phyloP scores from a whole-genome alignment of 2,797 vertebrate species.

The Pelodytes ibericus region DNA sequence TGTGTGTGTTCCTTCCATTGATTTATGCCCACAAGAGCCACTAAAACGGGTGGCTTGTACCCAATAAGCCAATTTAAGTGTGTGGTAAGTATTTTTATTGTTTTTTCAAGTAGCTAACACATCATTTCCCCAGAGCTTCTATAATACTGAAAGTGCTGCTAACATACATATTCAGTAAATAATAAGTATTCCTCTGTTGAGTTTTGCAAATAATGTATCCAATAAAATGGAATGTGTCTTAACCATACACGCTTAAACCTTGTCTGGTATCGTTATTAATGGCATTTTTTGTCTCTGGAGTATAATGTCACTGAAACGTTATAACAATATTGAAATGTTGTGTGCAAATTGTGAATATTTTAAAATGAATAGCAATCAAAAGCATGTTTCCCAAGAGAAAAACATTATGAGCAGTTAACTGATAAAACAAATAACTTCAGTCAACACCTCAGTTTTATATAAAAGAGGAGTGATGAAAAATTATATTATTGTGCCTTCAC shows the following conservation, averaged over 20 bases:
- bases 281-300: constrained; percentile 19
- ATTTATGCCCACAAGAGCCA: neutral
- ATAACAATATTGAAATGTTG: constrained; percentile 3
- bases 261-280: constrained; percentile 41
- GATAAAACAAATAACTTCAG: constrained; percentile 14
- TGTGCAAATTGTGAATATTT: constrained; percentile 5
- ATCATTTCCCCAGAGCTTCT: constrained; percentile 7
- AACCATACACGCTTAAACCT: constrained; percentile 32
- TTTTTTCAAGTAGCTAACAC: constrained; percentile 22
- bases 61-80: constrained; percentile 9
- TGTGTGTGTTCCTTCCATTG: neutral
- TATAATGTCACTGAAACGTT: constrained; percentile 29
- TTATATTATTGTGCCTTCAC: neutral
- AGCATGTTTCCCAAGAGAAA: constrained; percentile 21
- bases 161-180: constrained; percentile 8
- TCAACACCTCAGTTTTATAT: neutral
- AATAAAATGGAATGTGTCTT: constrained; percentile 31
- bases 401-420: constrained; percentile 11
- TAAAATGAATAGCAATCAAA: constrained; percentile 27
- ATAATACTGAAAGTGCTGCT: constrained; percentile 6
- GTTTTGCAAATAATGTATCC: constrained; percentile 9
- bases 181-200: constrained; percentile 22
- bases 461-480: neutral
- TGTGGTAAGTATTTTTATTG: constrained; percentile 4
- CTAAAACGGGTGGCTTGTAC: constrained; percentile 1